These are phyloP conservation scores for Phortica magna DNA, from an alignment of 2,888 invertebrate genomes.

Conservation along the genomic window DNA sequence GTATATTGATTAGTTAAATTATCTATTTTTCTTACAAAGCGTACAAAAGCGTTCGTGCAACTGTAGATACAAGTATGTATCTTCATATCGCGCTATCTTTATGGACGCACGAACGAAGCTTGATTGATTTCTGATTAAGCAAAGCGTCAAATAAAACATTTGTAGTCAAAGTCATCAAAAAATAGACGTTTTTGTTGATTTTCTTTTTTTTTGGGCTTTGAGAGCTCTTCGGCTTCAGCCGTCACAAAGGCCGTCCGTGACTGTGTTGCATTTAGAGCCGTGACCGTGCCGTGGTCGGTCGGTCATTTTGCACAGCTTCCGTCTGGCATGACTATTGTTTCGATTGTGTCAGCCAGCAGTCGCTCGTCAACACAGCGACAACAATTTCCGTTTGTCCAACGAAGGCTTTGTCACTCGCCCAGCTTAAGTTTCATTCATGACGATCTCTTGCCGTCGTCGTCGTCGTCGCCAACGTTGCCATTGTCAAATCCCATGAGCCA, in stretches of 20 bases:
- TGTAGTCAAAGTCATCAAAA: conserved; percentile 5
- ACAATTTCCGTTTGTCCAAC: conserved; percentile 67
- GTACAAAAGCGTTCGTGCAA: too few species aligned
- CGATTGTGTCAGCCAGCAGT: conserved; percentile 55
- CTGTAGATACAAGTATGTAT: too few species aligned
- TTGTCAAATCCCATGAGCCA: conserved; percentile 64
- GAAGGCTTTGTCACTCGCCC: conserved; percentile 43
- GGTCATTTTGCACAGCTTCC: conserved; percentile 12
- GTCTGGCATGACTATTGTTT: conserved; percentile 53
- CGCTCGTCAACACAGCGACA: conserved; percentile 40
- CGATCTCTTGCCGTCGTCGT: neutral
- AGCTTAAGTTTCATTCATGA: conserved; percentile 66
- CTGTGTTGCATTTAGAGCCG: neutral
- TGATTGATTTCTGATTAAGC: conserved; percentile 19
- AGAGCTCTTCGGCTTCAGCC: neutral
- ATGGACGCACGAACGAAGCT: neutral
- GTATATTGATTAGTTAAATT: too few species aligned
- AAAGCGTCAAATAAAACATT: neutral
- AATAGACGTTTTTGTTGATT: neutral
- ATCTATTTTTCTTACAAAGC: too few species aligned
- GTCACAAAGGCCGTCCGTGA: neutral
- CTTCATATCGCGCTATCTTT: neutral
- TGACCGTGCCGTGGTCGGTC: neutral
- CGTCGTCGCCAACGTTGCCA: neutral
- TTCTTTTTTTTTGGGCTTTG: conserved; percentile 6